Conservation (phyloP, 1,140 invertebrate species). For the Pseudoatta argentina region DNA sequence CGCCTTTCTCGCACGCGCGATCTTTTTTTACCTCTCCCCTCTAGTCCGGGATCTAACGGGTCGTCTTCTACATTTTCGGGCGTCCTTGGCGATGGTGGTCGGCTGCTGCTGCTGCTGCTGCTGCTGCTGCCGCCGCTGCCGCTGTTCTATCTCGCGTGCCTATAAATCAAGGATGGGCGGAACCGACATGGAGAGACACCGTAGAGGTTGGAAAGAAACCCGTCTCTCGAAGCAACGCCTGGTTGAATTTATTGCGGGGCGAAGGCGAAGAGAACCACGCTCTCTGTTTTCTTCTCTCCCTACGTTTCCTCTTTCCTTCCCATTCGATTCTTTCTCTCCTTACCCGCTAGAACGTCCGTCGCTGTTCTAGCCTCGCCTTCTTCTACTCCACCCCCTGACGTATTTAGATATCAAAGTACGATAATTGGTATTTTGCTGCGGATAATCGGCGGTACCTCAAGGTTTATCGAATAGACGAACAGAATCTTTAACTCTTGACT, state of each 20-base stretch:
- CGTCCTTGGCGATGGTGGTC: constrained; percentile 60
- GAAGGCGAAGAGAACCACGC: constrained; percentile 64
- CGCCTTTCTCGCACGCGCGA: constrained; percentile 24
- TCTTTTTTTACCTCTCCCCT: constrained; percentile 2
- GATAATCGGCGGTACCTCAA: constrained; percentile 63
- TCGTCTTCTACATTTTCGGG: constrained; percentile 63
- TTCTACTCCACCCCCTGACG: constrained; percentile 12
- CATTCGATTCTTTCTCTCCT: constrained; percentile 30
- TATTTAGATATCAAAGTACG: constrained; percentile 75
- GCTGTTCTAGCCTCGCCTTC: constrained; percentile 44
- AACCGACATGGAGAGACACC: constrained; percentile 83
- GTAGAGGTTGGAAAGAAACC: constrained; percentile 83
- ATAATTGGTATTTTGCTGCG: constrained; percentile 72
- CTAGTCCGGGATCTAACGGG: constrained; percentile 31
- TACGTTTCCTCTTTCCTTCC: constrained; percentile 29
- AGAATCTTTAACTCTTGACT: neutral
- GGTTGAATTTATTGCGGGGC: constrained; percentile 81
- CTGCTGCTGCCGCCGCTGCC: constrained; percentile 25
- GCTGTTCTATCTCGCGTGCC: constrained; percentile 73
- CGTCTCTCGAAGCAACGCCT: constrained; percentile 80
- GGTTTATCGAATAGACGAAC: constrained; percentile 6
- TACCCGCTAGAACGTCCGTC: constrained; percentile 34
- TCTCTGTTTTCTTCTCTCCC: neutral
- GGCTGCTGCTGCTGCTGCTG: constrained; percentile 23
- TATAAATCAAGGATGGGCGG: constrained; percentile 84